Conservation (phyloP, 2,888 invertebrate genomes). For the Atrina japonica region DNA sequence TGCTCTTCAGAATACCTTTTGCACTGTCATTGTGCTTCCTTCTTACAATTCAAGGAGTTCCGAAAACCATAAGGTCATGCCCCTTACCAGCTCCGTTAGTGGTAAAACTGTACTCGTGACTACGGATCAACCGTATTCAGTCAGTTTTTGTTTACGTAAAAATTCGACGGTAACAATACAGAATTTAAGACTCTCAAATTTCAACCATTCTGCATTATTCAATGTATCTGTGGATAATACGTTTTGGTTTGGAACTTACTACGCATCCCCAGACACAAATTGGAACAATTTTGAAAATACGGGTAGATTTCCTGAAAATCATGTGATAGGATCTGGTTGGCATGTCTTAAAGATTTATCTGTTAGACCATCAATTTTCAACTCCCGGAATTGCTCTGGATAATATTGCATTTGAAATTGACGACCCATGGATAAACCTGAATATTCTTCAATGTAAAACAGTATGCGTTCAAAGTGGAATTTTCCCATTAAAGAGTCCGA, state of each 20-base stretch:
- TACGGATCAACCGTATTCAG: conserved; percentile 41
- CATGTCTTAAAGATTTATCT: conserved; percentile 45
- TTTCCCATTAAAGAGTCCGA: conserved; percentile 21
- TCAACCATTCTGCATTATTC: conserved; percentile 53
- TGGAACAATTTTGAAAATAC: conserved; percentile 55
- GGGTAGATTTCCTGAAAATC: conserved; percentile 46
- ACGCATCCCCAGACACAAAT: conserved; percentile 37
- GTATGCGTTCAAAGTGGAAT: conserved; percentile 51
- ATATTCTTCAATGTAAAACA: conserved; percentile 58
- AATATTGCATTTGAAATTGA: conserved; percentile 54
- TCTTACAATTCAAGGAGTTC: conserved; percentile 24
- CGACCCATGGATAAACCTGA: conserved; percentile 52
- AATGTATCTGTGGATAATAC: conserved; percentile 50
- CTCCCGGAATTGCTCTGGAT: conserved; percentile 56
- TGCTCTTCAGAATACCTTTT: too few relatives aligned
- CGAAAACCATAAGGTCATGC: conserved; percentile 52
- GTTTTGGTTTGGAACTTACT: conserved; percentile 49
- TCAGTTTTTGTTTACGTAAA: conserved; percentile 58
- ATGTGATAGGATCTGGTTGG: conserved; percentile 53
- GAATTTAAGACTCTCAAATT: conserved; percentile 59
- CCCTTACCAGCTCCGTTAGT: conserved; percentile 51
- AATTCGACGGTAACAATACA: conserved; percentile 42
- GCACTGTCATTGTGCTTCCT: too few relatives aligned
- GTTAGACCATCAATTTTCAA: background rate
- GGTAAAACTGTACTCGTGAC: conserved; percentile 55